Evolutionary conservation across 2,888 invertebrate species (phyloP), one percentile per base, ranked within the genome.

Genomic region (Xestia xanthographa): DNA sequence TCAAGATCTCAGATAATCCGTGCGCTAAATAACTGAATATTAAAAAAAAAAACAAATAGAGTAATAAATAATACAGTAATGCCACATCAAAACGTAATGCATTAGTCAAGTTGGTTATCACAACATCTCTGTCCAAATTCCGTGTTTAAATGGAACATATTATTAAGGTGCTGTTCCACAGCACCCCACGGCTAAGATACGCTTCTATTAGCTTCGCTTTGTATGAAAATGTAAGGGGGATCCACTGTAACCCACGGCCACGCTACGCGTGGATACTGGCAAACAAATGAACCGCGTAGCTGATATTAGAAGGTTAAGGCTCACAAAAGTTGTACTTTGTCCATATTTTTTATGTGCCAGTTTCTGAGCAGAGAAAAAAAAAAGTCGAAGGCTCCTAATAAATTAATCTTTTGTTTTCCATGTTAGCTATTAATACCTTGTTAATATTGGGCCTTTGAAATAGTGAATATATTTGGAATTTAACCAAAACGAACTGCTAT

Each of bases 51-150:
- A 69, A 66, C 82, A 84, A 80, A 83, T 83, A 83, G 75, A 83
- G 77, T 83, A 83, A 88, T 88, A 90, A 87, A 87, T 85, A 87
- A 85, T 82, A 79, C 69, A 76, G 79, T 79, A 66, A 83, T 77
- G 75, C 81, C 84, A 81, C 78, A 76, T 85, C 88, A 82, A 85
- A 86, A 79, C 66, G 63, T 86, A 87, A 86, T 91, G 84, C 92
- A 92, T 93, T 93, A 93, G 90, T 92, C 92, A 89, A 85, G 86
- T 88, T 72, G 29, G 88, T 82, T 89, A 89, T 88, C 90, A 90
- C 78, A 85, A 83, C 85, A 94, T 94, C 93, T 92, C 86, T 86
- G 90, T 91, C 91, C 79, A 87, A 91, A 92, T 90, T 91, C 89
- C 87, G 85, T 90, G 83, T 79, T 88, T 90, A 92, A 87, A 90